These are phyloP conservation scores for Drosophila prolongata DNA, from an alignment of 2,888 invertebrate species.

Conservation along the genomic window DNA sequence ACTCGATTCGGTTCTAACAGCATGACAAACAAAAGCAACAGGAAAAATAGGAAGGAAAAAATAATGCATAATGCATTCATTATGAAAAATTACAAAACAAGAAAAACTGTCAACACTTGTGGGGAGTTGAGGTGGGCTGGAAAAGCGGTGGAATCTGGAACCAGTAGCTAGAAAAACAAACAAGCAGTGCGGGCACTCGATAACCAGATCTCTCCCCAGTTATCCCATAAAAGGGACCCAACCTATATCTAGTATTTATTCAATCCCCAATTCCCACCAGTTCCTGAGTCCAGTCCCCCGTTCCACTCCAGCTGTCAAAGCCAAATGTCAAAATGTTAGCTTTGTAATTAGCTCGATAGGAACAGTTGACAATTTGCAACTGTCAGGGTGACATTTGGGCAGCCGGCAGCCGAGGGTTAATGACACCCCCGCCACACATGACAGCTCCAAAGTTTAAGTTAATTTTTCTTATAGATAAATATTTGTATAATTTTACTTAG, in stretches of 20 bases:
- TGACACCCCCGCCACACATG: constrained; percentile 56
- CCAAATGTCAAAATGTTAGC: constrained; percentile 73
- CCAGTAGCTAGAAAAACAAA: constrained; percentile 47
- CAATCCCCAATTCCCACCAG: constrained; percentile 16
- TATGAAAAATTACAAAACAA: constrained; percentile 72
- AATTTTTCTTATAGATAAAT: constrained; percentile 51
- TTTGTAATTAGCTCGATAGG: constrained; percentile 70
- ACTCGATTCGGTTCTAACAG: constrained; percentile 46
- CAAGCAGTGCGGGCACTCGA: constrained; percentile 16
- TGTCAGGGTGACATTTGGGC: constrained; percentile 74
- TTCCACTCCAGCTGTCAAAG: constrained; percentile 32
- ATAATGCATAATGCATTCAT: constrained; percentile 71
- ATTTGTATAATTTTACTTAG: constrained; percentile 26
- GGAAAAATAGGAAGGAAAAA: constrained; percentile 6
- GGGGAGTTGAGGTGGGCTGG: constrained; percentile 9
- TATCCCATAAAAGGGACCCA: constrained; percentile 26
- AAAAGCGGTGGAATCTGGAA: constrained; percentile 8
- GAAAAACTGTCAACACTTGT: constrained; percentile 71
- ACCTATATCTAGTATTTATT: constrained; percentile 17
- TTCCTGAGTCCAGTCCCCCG: constrained; percentile 15
- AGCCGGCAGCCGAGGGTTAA: constrained; percentile 52
- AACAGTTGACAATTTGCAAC: constrained; percentile 77
- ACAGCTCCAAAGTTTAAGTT: constrained; percentile 52
- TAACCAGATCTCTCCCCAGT: constrained; percentile 25
- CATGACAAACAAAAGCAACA: constrained; percentile 49